These are phyloP conservation scores for Caenorhabditis auriculariae DNA, from an alignment of 2,888 invertebrate genomes.

Conservation along the genomic window DNA sequence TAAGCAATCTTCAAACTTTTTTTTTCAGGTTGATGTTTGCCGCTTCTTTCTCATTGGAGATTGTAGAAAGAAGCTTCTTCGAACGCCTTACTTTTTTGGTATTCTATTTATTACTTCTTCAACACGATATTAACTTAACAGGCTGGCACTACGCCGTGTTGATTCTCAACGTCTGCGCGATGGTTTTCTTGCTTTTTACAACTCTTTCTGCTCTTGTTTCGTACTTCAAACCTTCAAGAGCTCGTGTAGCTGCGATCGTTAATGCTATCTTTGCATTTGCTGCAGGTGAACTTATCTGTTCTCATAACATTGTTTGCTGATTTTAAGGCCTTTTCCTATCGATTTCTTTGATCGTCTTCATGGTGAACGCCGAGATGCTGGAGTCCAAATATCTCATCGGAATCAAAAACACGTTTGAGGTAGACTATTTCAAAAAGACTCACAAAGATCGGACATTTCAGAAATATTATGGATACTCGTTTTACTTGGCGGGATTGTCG, in stretches of 20 bases:
- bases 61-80: conserved; percentile 59
- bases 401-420: conserved; percentile 55
- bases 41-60: conserved; percentile 61
- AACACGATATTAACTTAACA: conserved; percentile 6
- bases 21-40: conserved; percentile 54
- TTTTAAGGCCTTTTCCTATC: conserved; percentile 47
- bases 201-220: conserved; percentile 37
- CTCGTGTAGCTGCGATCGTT: conserved; percentile 27
- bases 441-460: conserved; percentile 14
- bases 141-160: conserved; percentile 62
- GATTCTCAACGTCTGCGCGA: conserved; percentile 45
- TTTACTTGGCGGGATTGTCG: conserved; percentile 57
- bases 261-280: conserved; percentile 24
- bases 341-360: conserved; percentile 56
- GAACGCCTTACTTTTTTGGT: conserved; percentile 63
- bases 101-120: neutral
- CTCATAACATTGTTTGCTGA: neutral
- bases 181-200: conserved; percentile 33
- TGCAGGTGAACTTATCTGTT: conserved; percentile 21
- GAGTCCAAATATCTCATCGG: conserved; percentile 61
- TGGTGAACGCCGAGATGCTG: conserved; percentile 62
- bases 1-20: too few relatives aligned
- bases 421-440: too few relatives aligned
- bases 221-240: conserved; percentile 31
- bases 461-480: conserved; percentile 62